Conservation (phyloP, 2,888 invertebrate species). For the Dryobotodes eremita region DNA sequence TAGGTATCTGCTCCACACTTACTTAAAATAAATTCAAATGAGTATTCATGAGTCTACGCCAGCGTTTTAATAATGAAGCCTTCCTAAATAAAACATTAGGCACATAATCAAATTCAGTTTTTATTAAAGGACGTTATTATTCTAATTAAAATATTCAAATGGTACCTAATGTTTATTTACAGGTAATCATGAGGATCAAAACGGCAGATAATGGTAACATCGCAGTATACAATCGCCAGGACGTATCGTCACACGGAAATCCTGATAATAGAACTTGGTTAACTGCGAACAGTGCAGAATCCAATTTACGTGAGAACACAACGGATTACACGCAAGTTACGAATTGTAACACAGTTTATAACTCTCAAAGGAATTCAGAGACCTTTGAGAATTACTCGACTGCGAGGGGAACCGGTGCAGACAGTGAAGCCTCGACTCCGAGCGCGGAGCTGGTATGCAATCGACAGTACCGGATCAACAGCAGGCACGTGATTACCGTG, state of each 20-base stretch:
- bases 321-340: slow-evolving; percentile 72
- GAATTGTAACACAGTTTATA: slow-evolving; percentile 74
- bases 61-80: slow-evolving; percentile 25
- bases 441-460: slow-evolving; percentile 81
- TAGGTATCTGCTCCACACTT: background rate
- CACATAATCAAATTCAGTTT: slow-evolving; percentile 3
- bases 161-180: slow-evolving; percentile 66
- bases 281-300: slow-evolving; percentile 68
- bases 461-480: slow-evolving; percentile 82
- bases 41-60: slow-evolving; percentile 40
- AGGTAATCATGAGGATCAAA: slow-evolving; percentile 87
- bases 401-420: slow-evolving; percentile 56
- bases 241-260: slow-evolving; percentile 72
- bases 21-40: slow-evolving; percentile 12
- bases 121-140: slow-evolving; percentile 2
- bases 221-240: slow-evolving; percentile 72
- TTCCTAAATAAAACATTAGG: slow-evolving; percentile 30
- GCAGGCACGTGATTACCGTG: slow-evolving; percentile 72
- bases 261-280: slow-evolving; percentile 74
- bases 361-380: slow-evolving; percentile 70
- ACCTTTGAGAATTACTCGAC: slow-evolving; percentile 71
- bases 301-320: slow-evolving; percentile 70
- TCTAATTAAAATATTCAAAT: background rate
- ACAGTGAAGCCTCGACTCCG: slow-evolving; percentile 65
- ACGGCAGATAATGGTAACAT: slow-evolving; percentile 84